phyloP scores from a whole-genome alignment of 1,140 invertebrate genomes.

The Hyles vespertilio region DNA sequence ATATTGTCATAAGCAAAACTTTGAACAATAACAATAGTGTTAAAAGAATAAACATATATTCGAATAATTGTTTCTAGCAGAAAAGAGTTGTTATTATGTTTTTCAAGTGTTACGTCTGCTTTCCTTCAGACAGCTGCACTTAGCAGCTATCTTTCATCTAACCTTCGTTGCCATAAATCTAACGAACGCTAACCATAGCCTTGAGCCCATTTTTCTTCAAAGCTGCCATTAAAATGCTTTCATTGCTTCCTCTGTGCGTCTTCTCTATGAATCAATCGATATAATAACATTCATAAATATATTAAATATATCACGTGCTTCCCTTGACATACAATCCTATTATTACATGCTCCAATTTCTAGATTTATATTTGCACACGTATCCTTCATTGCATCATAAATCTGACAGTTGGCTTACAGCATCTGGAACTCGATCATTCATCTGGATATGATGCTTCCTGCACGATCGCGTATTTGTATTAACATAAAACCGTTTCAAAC shows the following conservation, averaged over 20 bases:
- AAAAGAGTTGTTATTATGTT: not conserved
- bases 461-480: no score
- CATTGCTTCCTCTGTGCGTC: slow-evolving; percentile 48
- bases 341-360: slow-evolving; percentile 1
- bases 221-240: slow-evolving; percentile 39
- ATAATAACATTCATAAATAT: slow-evolving; percentile 1
- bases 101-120: slow-evolving; percentile 17
- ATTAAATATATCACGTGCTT: not conserved
- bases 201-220: slow-evolving; percentile 44
- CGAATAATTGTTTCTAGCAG: not conserved
- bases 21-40: not conserved
- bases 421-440: no score
- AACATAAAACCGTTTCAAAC: no score
- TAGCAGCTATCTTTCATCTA: slow-evolving; percentile 22
- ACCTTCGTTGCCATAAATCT: slow-evolving; percentile 34
- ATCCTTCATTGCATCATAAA: no score
- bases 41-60: not conserved
- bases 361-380: not conserved
- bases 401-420: no score
- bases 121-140: slow-evolving; percentile 23
- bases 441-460: no score
- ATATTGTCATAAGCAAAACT: no score
- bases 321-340: no score
- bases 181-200: slow-evolving; percentile 27
- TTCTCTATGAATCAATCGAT: slow-evolving; percentile 40